Evolutionary conservation across 2,888 invertebrate genomes (phyloP), one percentile per base, ranked within the genome.

Genomic region (Pristionchus mayeri): DNA sequence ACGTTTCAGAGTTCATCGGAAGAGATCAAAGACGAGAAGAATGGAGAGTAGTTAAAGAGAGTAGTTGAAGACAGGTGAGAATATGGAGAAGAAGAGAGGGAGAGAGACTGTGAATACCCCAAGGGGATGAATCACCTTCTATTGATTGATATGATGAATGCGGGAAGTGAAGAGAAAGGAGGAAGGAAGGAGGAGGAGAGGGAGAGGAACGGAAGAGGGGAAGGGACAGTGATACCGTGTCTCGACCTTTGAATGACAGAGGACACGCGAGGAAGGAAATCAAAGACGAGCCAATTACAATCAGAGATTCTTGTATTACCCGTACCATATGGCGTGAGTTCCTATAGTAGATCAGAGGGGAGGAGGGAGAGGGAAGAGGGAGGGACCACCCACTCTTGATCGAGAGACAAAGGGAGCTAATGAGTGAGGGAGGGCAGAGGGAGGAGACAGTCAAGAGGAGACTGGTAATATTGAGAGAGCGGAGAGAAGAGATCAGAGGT

Each of bases 201-300:
- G n/a, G n/a, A n/a, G n/a, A 13, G 48, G 7, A 13, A 48, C 9
- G 57, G 2, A n/a, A 57, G 57, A 50, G 57, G 57, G 60, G 30
- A 16, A 27, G 60, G 30, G 60, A 27, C 27, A 60, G 30, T 60
- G 60, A 60, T 60, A 60, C n/a, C 27, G 60, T 60, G 30, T 60
- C 60, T 60, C 60, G 60, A 60, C 60, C 60, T 60, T 60, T 60
- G 60, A 60, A 60, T 60, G 30, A 60, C 11, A 60, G 60, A 60
- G 30, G 60, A n/a, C 27, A 30, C 27, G 30, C 11, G 27, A 60
- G 60, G 30, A 60, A 60, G 60, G 60, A 60, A 60, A 60, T 24
- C 60, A 60, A 60, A 60, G 60, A 60, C 60, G 60, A 60, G 24
- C 27, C 60, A 60, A 60, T 60, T 60, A 60, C 60, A 60, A 60